Conservation (phyloP, 2,888 invertebrate species). For the Acleris emargana region DNA sequence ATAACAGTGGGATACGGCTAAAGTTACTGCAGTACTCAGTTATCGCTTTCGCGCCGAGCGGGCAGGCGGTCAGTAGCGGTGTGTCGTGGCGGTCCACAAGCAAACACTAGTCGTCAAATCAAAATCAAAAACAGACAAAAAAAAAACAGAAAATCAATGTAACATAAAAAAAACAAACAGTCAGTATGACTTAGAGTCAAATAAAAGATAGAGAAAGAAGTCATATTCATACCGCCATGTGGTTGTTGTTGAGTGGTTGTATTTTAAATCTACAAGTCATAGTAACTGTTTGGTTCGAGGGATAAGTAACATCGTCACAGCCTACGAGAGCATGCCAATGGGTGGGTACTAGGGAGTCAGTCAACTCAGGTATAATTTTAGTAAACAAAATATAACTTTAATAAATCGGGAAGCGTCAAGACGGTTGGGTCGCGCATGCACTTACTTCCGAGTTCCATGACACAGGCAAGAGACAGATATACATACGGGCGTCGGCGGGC, state of each 20-base stretch:
- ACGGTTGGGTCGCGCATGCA: conserved; percentile 58
- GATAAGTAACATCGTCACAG: conserved; percentile 81
- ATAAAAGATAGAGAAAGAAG: conserved; percentile 78
- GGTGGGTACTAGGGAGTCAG: conserved; percentile 60
- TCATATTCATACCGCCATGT: conserved; percentile 80
- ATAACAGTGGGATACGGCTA: conserved; percentile 45
- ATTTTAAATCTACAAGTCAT: conserved; percentile 59
- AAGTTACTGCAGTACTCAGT: conserved; percentile 72
- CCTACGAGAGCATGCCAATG: conserved; percentile 80
- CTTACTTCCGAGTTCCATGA: conserved; percentile 65
- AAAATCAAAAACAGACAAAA: conserved; percentile 57
- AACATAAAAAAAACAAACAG: conserved; percentile 78
- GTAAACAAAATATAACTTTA: conserved; percentile 34
- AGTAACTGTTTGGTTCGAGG: conserved; percentile 80
- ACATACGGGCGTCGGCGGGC: conserved; percentile 37
- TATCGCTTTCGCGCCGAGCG: conserved; percentile 59
- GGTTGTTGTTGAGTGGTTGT: conserved; percentile 66
- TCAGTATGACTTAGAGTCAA: conserved; percentile 82
- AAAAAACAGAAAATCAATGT: conserved; percentile 55
- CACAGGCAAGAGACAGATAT: conserved; percentile 48
- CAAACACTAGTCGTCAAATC: conserved; percentile 74
- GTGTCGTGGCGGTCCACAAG: conserved; percentile 80
- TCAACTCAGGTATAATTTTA: conserved; percentile 62
- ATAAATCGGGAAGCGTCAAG: conserved; percentile 68
- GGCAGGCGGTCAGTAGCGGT: conserved; percentile 65